These are phyloP conservation scores for Agrilus planipennis DNA, from an alignment of 1,140 invertebrate species.

Conservation along the genomic window DNA sequence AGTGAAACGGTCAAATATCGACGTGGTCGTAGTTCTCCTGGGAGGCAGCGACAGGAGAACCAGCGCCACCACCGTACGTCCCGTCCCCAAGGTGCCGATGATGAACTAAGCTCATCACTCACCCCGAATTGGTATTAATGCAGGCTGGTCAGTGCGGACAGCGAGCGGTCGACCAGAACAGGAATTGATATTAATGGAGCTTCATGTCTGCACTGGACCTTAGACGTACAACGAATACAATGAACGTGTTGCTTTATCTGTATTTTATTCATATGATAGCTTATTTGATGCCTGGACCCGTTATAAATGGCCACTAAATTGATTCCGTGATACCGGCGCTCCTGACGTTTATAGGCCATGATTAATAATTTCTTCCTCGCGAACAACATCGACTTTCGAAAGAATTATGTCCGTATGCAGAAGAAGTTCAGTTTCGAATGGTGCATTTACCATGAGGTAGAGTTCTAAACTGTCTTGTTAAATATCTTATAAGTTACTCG, in stretches of 20 bases:
- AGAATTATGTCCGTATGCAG: too few relatives aligned
- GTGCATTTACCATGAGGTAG: too few relatives aligned
- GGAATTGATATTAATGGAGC: slow-evolving; percentile 34
- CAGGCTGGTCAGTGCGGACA: slow-evolving; percentile 25
- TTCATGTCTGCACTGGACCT: slow-evolving; percentile 13
- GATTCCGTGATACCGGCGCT: slow-evolving; percentile 20
- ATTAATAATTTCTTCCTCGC: slow-evolving; percentile 30
- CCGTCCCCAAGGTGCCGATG: slow-evolving; percentile 24
- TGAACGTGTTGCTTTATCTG: slow-evolving; percentile 20
- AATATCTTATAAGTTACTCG: too few relatives aligned
- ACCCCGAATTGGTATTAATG: slow-evolving; percentile 33
- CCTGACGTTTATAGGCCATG: slow-evolving; percentile 27
- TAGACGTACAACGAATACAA: slow-evolving; percentile 16
- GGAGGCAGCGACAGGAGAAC: too few relatives aligned
- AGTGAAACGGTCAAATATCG: too few relatives aligned
- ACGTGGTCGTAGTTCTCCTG: too few relatives aligned
- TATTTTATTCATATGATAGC: slow-evolving; percentile 31
- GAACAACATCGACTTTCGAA: too few relatives aligned
- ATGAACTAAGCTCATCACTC: slow-evolving; percentile 31
- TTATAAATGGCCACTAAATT: slow-evolving; percentile 29
- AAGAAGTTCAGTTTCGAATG: too few relatives aligned
- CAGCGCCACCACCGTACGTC: too few relatives aligned
- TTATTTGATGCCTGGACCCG: slow-evolving; percentile 22
- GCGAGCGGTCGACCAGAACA: slow-evolving; percentile 10
- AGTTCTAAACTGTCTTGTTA: too few relatives aligned